Base-by-base conservation (phyloP, 2,888 invertebrate genomes). In the Leucophenga montana region DNA sequence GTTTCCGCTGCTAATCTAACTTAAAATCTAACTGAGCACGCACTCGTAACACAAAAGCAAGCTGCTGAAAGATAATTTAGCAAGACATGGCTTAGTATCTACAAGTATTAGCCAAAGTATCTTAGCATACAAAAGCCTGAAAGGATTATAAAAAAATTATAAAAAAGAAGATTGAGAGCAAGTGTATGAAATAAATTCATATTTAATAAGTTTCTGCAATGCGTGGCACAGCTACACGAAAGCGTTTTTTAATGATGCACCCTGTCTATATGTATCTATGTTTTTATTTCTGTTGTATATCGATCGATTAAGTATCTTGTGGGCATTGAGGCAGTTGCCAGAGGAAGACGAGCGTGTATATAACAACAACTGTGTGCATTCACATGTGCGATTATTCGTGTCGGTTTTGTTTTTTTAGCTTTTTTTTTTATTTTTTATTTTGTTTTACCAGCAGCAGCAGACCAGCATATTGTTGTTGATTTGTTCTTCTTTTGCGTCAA, bases 351-450 rank as follows among this genome's bases (percentile, higher is more conserved):
- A 4, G n/a, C 46, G 6, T n/a, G 3, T n/a, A 46, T 46, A 46
- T n/a, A 50, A n/a, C 2, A 50, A 50, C 50, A 50, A 50, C 50
- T 31, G 57, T 57, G 31, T 57, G 31, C 57, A 57, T 57, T 57
- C 57, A 57, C 57, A 57, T 57, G 57, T 57, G 57, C 22, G 57
- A 57, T 57, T 27, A 57, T 57, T 57, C 27, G n/a, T 57, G 22
- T 57, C 9, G 20, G 8, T 50, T 39, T 8, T 5, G 33, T 33
- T 33, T 39, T 39, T 39, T 39, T 39, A 39, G 39, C 39, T 31
- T 31, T 22, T 57, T 18, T 56, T 22, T 1, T 27, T 27, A 27
- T n/a, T 14, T 27, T 27, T 57, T n/a, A 5, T 27, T 57, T 57
- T 57, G 31, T 27, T 57, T 39, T 5, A n/a, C n/a, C n/a, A n/a